Percentiles rank a stretch among this genome's conserved stretches.
These are phyloP conservation scores for Heliconius hermathena DNA, from an alignment of 1,140 invertebrate genomes.

Conservation along the genomic window DNA sequence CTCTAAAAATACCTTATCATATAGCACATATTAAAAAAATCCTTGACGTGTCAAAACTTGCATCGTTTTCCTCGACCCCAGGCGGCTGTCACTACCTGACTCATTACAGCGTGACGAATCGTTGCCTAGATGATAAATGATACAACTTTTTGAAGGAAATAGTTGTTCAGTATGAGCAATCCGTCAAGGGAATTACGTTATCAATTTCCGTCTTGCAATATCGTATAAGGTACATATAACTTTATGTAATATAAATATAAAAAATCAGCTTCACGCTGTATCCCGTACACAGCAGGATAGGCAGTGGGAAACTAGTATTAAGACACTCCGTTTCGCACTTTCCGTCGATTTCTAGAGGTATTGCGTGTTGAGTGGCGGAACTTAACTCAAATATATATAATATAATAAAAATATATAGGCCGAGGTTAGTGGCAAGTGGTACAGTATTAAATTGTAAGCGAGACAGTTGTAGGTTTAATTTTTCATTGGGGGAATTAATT, in stretches of 20 bases:
- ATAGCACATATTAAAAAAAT: neutral
- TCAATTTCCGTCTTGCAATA: conserved; percentile 16
- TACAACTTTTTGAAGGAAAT: conserved; percentile 29
- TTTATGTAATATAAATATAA: too few relatives aligned
- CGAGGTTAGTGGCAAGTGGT: too few relatives aligned
- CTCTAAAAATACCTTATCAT: neutral
- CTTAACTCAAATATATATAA: too few relatives aligned
- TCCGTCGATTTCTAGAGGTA: too few relatives aligned
- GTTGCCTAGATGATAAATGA: conserved; percentile 46
- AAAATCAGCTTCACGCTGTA: too few relatives aligned
- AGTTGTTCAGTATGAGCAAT: conserved; percentile 7
- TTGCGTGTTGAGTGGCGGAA: too few relatives aligned
- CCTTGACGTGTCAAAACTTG: conserved; percentile 9
- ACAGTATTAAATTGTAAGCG: neutral
- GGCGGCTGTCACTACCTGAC: conserved; percentile 40
- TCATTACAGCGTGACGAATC: conserved; percentile 51
- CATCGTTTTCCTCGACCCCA: conserved; percentile 39
- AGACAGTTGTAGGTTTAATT: too few relatives aligned
- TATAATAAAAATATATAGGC: too few relatives aligned
- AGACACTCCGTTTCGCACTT: too few relatives aligned
- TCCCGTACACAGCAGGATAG: too few relatives aligned
- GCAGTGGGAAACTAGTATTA: too few relatives aligned
- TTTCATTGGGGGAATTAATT: too few relatives aligned
- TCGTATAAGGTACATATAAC: neutral
- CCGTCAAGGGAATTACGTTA: conserved; percentile 19